Percentiles rank a stretch among this genome's conserved stretches.
These are phyloP conservation scores for Thamnaconus septentrionalis DNA, from an alignment of 2,113 vertebrate species.

Conservation along the genomic window DNA sequence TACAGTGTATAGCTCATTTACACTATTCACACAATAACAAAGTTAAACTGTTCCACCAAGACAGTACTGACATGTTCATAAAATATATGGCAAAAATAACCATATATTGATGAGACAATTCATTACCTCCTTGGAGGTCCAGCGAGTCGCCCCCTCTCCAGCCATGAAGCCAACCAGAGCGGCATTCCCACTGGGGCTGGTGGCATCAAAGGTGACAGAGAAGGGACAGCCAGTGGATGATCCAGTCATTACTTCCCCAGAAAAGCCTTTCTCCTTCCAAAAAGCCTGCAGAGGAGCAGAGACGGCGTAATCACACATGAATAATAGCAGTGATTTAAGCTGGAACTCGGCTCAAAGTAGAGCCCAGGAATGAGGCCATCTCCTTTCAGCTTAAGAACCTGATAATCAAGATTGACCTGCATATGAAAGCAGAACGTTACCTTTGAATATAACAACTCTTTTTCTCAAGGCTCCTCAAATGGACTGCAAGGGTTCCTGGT, in stretches of 20 bases:
- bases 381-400: too few relatives aligned
- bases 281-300: conserved; percentile 64
- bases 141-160: conserved; percentile 58
- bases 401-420: too few relatives aligned
- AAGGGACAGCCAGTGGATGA: conserved; percentile 62
- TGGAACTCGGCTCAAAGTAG: too few relatives aligned
- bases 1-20: too few relatives aligned
- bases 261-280: conserved; percentile 74
- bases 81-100: not conserved
- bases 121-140: conserved; percentile 68
- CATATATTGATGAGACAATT: not conserved
- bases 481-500: too few relatives aligned
- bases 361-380: too few relatives aligned
- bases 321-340: not conserved
- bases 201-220: conserved; percentile 74
- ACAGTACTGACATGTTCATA: not conserved
- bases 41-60: not conserved
- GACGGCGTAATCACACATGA: conserved; percentile 1
- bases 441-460: too few relatives aligned
- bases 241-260: conserved; percentile 69
- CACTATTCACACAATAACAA: not conserved
- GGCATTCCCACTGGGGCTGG: conserved; percentile 63
- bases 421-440: too few relatives aligned
- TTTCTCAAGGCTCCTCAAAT: too few relatives aligned
- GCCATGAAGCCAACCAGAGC: conserved; percentile 76